Evolutionary conservation across 1,140 invertebrate species (phyloP).

Genomic region (Drosophila leontia): DNA sequence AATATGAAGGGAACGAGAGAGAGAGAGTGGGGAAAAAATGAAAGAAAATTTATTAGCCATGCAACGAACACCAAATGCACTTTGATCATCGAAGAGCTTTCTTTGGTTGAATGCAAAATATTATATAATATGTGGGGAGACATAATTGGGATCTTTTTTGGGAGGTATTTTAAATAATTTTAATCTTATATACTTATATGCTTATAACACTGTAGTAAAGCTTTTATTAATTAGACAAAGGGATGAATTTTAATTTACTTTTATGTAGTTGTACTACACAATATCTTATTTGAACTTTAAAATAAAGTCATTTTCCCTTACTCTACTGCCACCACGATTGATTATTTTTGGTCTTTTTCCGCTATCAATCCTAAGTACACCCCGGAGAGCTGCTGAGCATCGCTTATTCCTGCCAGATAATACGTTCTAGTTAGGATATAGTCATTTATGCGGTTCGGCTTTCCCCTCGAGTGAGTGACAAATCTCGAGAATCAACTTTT

Average conservation of each 20-base stretch:
- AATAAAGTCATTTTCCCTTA: neutral
- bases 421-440: neutral
- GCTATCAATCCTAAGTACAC: neutral
- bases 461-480: constrained; percentile 31
- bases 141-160: neutral
- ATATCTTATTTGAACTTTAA: neutral
- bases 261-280: neutral
- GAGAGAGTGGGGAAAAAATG: neutral
- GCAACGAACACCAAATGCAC: constrained; percentile 39
- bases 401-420: neutral
- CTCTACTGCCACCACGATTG: neutral
- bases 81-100: constrained; percentile 2
- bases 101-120: neutral
- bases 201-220: neutral
- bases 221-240: neutral
- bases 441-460: constrained; percentile 1
- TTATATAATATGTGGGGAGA: neutral
- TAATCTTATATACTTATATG: neutral
- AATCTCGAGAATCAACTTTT: constrained; percentile 9
- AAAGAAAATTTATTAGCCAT: constrained; percentile 14
- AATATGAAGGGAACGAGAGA: neutral
- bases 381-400: neutral
- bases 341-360: too few relatives aligned
- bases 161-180: neutral
- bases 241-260: too few relatives aligned